A percentile compares a stretch with the other conserved stretches of the same genome.
These are phyloP conservation scores for Tautogolabrus adspersus DNA, from an alignment of 2,113 vertebrate species.

Conservation along the genomic window DNA sequence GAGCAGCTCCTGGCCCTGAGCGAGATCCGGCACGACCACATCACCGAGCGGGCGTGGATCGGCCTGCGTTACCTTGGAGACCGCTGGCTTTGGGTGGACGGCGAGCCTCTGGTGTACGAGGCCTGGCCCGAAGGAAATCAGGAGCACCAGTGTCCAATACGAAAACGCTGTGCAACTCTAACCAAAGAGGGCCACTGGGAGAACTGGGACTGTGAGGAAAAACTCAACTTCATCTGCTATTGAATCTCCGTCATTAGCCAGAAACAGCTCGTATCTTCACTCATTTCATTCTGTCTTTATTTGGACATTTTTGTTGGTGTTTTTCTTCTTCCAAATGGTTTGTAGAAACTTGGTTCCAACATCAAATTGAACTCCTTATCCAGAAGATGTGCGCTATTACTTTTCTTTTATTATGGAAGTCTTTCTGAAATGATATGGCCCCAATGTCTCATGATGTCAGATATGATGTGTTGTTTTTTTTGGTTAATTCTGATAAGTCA, in stretches of 20 bases:
- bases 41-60: conserved; percentile 40
- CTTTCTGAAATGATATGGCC: no score
- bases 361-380: no score
- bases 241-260: neutral
- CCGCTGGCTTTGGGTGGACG: conserved; percentile 51
- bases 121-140: neutral
- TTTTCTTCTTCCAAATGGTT: no score
- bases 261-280: no score
- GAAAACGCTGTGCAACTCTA: conserved; percentile 43
- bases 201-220: conserved; percentile 6
- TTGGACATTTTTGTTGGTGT: no score
- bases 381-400: no score
- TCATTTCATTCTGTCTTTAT: no score
- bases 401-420: no score
- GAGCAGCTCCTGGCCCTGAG: neutral
- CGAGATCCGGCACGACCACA: fast-evolving
- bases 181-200: conserved; percentile 37
- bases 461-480: no score
- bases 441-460: no score
- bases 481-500: no score
- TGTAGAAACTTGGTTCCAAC: no score
- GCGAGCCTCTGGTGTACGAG: neutral
- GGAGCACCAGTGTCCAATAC: conserved; percentile 10
- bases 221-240: conserved; percentile 43
- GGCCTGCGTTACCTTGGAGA: conserved; percentile 43